phyloP scores from a whole-genome alignment of 2,888 invertebrate species.

The Tyria jacobaeae region DNA sequence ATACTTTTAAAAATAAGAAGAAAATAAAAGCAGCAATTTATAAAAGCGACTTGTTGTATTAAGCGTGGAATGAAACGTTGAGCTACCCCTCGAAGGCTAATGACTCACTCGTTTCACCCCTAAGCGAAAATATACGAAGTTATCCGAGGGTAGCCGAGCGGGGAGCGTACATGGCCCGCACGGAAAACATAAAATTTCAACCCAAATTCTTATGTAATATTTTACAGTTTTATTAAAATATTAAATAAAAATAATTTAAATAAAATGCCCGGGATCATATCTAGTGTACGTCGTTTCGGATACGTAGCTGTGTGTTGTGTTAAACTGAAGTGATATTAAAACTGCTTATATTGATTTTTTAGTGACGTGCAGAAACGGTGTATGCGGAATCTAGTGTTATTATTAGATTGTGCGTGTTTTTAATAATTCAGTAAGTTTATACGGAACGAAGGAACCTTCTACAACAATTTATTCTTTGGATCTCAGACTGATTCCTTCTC shows the following conservation, averaged over 20 bases:
- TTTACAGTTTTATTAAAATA: conserved; percentile 58
- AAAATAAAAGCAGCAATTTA: conserved; percentile 4
- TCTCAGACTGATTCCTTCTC: conserved; percentile 36
- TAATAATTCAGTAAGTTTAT: conserved; percentile 48
- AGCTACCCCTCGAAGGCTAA: conserved; percentile 74
- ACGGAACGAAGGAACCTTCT: conserved; percentile 6
- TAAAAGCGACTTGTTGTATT: conserved; percentile 7
- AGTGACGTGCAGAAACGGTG: conserved; percentile 72
- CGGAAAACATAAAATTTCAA: conserved; percentile 73
- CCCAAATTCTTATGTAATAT: conserved; percentile 78
- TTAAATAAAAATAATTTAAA: conserved; percentile 33
- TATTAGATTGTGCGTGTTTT: conserved; percentile 65
- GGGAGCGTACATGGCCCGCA: conserved; percentile 62
- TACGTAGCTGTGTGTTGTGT: conserved; percentile 38
- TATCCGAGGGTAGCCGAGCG: conserved; percentile 63
- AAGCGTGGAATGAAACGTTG: conserved; percentile 72
- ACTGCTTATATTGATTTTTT: conserved; percentile 77
- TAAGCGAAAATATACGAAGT: conserved; percentile 60
- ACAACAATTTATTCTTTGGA: background rate
- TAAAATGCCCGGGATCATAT: conserved; percentile 46
- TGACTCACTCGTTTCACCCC: conserved; percentile 78
- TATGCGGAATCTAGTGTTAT: conserved; percentile 77
- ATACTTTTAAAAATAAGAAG: conserved; percentile 18
- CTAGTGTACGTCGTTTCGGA: conserved; percentile 33
- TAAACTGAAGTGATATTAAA: conserved; percentile 38